Percentiles rank a stretch among this genome's conserved stretches.
Conservation (phyloP, 1,140 invertebrate genomes). For the Trinorchestia longiramus region DNA sequence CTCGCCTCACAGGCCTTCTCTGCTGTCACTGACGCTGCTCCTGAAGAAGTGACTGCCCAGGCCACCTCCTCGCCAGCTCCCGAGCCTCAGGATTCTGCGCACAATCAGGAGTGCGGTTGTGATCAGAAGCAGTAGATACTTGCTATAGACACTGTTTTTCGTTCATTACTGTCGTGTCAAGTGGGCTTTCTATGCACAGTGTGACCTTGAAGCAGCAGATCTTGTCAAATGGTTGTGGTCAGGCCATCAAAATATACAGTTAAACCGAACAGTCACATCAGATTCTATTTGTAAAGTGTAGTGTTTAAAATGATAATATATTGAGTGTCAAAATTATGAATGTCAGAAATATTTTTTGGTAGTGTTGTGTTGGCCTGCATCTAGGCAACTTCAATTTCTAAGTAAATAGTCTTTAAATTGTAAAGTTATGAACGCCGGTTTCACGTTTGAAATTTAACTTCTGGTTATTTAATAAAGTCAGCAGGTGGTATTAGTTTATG, state of each 20-base stretch:
- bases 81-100: not conserved
- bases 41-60: not conserved
- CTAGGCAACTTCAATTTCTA: not conserved
- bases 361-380: not conserved
- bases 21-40: conserved; percentile 26
- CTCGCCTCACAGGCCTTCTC: conserved; percentile 23
- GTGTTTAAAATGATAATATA: not conserved
- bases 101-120: not conserved
- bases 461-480: not conserved
- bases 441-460: not conserved
- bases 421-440: not conserved
- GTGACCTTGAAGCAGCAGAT: not conserved
- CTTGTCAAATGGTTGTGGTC: not conserved
- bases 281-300: not conserved
- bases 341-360: not conserved
- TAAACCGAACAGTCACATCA: not conserved
- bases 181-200: not conserved
- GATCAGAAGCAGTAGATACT: not conserved
- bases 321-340: not conserved
- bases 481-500: not conserved
- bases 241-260: not conserved
- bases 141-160: not conserved
- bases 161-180: not conserved
- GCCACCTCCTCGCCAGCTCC: not conserved
- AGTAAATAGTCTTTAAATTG: too few species aligned